Evolutionary conservation across 92 coral and sea anemone genomes (phyloP), one percentile per base, ranked within the genome.

Genomic region (Parazoanthus darwini): DNA sequence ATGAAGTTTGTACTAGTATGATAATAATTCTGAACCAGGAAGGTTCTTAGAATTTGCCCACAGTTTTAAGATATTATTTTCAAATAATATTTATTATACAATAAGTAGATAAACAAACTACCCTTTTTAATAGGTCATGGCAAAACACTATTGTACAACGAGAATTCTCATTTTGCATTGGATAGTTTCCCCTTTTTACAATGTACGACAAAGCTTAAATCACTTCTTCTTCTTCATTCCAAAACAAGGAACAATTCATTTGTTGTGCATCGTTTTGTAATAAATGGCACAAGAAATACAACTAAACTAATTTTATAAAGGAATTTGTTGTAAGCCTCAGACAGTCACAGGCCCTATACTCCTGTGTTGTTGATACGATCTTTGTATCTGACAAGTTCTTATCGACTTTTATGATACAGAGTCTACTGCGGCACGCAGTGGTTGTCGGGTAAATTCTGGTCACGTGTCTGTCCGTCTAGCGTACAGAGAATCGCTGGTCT

Each of bases 341-440:
- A 70, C 79, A 84, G 42, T 26, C 44, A 22, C 54, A 38, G 74
- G 87, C 39, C n/a, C 7, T 33, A 50, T 76, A 8, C 10, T 33
- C 77, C 67, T 71, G 87, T 83, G 51, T 43, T 68, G 51, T 44
- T 82, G 50, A 63, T 66, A 66, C 74, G 75, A 26, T 70, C 87
- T 70, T 70, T 84, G 87, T 84, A 84, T 84, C 87, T 71, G 63
- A 44, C 25, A 84, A 84, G 87, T 84, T 84, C 87, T 38, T 50
- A 84, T 84, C 87, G 87, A 84, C 87, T 84, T 84, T 71, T 84
- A 33, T 84, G 87, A 84, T 84, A 84, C 87, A 84, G 87, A 71
- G 87, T 84, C 79, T 68, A 26, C 79, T 71, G 87, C 78, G 22
- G 46, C 79, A 46, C 87, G 87, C 79, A 84, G 54, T 70, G 87